Evolutionary conservation across 2,888 invertebrate genomes (phyloP).

Genomic region (Diaperis boleti): DNA sequence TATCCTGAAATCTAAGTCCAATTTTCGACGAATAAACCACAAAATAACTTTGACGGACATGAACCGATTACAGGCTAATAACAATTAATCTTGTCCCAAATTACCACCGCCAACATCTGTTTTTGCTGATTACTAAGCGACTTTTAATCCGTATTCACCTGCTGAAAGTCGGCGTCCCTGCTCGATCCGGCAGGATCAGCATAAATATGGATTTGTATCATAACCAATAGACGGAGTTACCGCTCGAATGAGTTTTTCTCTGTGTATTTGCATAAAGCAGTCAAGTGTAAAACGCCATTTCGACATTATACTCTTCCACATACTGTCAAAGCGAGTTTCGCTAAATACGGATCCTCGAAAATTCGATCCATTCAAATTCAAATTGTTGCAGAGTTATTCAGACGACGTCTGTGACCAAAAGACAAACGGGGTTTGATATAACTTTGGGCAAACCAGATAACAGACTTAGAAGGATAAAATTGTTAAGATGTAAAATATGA

Average conservation of each 20-base stretch:
- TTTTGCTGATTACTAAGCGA: background rate
- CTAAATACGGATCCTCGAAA: conserved; percentile 6
- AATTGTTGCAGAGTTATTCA: too few relatives aligned
- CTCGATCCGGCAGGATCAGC: conserved; percentile 17
- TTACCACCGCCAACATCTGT: background rate
- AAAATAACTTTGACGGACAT: background rate
- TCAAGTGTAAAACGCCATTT: conserved; percentile 38
- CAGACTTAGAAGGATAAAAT: too few relatives aligned
- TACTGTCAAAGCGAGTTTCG: conserved; percentile 5
- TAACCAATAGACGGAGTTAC: conserved; percentile 35
- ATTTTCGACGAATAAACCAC: too few relatives aligned
- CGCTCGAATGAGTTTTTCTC: conserved; percentile 37
- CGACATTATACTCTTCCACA: conserved; percentile 21
- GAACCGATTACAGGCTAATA: background rate
- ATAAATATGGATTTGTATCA: conserved; percentile 40
- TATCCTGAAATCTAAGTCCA: too few relatives aligned
- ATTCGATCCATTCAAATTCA: background rate
- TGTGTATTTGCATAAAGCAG: conserved; percentile 33
- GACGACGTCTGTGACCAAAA: too few relatives aligned
- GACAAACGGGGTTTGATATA: too few relatives aligned
- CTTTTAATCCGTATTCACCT: background rate
- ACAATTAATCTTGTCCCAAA: background rate
- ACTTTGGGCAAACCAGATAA: too few relatives aligned
- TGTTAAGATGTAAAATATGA: too few relatives aligned
- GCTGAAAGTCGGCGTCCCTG: background rate